Conservation (phyloP, 2,797 vertebrate genomes). For the Acestrorhynchus altus region DNA sequence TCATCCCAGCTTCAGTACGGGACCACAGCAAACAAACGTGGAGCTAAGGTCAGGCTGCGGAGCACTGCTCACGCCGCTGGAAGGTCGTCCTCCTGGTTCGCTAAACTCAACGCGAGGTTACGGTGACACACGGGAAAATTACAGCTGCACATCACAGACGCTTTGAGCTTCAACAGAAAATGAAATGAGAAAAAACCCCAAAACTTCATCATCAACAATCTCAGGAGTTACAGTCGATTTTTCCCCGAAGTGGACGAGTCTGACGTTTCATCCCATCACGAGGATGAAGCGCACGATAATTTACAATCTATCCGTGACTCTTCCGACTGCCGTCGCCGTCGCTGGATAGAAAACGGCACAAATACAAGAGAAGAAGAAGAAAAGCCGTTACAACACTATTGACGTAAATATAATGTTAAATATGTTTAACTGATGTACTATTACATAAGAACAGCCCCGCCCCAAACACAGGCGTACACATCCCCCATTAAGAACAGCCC, state of each 20-base stretch:
- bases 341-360: constrained; percentile 31
- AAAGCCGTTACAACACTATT: not conserved
- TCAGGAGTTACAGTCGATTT: not conserved
- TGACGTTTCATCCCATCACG: not conserved
- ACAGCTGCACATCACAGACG: too few species aligned
- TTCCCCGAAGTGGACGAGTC: not conserved
- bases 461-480: too few species aligned
- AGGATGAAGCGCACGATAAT: constrained; percentile 25
- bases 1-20: too few species aligned
- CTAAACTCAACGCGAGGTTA: too few species aligned
- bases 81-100: too few species aligned
- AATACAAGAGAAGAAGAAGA: constrained; percentile 1
- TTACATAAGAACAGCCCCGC: too few species aligned
- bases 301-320: constrained; percentile 49
- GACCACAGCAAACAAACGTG: not conserved
- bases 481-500: too few species aligned
- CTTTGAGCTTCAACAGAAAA: not conserved
- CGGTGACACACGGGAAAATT: too few species aligned
- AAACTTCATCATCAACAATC: not conserved
- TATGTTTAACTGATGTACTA: too few species aligned
- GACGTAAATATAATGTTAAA: too few species aligned
- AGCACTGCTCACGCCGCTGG: not conserved
- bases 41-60: not conserved
- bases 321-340: constrained; percentile 33
- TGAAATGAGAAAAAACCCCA: not conserved